These are phyloP conservation scores for Drosophila subobscura DNA, from an alignment of 1,140 invertebrate genomes.

Conservation along the genomic window DNA sequence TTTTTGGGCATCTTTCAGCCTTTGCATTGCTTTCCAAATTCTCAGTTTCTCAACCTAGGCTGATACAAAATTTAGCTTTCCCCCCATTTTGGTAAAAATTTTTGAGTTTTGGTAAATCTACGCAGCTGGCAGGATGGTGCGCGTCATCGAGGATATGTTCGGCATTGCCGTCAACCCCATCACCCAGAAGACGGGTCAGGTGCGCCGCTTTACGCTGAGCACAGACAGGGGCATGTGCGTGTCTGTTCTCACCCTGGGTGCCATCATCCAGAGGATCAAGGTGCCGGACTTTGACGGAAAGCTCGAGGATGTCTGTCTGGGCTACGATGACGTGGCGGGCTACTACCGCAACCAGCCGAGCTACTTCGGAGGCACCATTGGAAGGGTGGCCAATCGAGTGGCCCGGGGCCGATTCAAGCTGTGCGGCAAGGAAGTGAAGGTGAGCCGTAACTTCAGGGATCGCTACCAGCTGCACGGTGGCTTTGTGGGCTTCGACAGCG, in stretches of 20 bases:
- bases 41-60: not conserved
- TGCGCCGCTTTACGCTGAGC: constrained; percentile 86
- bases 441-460: constrained; percentile 89
- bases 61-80: constrained; percentile 34
- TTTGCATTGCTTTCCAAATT: not conserved
- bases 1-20: too few relatives aligned
- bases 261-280: constrained; percentile 89
- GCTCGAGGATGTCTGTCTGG: constrained; percentile 89
- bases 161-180: constrained; percentile 75
- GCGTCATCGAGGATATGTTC: constrained; percentile 76
- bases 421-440: constrained; percentile 86
- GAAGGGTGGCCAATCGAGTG: constrained; percentile 94
- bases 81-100: constrained; percentile 11
- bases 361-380: constrained; percentile 94
- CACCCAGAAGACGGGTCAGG: constrained; percentile 76
- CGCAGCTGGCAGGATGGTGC: constrained; percentile 55
- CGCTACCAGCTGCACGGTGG: constrained; percentile 94
- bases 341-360: constrained; percentile 84
- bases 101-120: constrained; percentile 6
- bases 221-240: constrained; percentile 85
- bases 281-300: constrained; percentile 89
- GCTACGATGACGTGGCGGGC: constrained; percentile 90
- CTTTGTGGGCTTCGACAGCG: constrained; percentile 92
- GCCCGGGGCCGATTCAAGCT: constrained; percentile 88
- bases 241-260: constrained; percentile 89